Conservation (phyloP, 1,140 invertebrate species). For the Drosophila triauraria region DNA sequence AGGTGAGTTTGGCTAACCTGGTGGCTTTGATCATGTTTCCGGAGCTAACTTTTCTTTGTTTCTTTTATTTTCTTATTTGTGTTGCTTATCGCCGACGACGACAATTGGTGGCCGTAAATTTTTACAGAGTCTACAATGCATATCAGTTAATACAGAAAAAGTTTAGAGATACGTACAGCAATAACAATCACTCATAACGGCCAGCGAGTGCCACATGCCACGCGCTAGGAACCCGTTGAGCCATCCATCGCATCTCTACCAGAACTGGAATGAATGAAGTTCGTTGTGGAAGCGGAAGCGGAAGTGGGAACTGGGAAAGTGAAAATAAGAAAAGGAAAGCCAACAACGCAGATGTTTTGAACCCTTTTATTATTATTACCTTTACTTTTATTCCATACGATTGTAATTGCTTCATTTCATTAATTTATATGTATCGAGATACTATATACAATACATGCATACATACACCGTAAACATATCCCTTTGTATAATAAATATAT, state of each 20-base stretch:
- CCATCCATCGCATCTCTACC: slow-evolving; percentile 46
- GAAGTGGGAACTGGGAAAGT: not conserved
- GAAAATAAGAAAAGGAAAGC: slow-evolving; percentile 27
- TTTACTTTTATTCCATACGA: slow-evolving; percentile 72
- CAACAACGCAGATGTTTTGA: slow-evolving; percentile 59
- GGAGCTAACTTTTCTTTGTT: slow-evolving; percentile 40
- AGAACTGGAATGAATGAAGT: slow-evolving; percentile 33
- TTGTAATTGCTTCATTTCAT: slow-evolving; percentile 83
- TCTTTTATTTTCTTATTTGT: slow-evolving; percentile 9
- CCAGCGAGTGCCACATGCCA: slow-evolving; percentile 12
- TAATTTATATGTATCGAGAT: slow-evolving; percentile 74
- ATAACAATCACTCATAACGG: slow-evolving; percentile 72
- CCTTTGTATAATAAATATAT: slow-evolving; percentile 60
- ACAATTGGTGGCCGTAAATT: slow-evolving; percentile 41
- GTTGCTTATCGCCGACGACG: slow-evolving; percentile 25
- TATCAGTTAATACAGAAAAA: slow-evolving; percentile 90
- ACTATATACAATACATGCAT: slow-evolving; percentile 68
- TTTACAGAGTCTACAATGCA: slow-evolving; percentile 87
- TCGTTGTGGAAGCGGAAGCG: not conserved
- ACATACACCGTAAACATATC: slow-evolving; percentile 62
- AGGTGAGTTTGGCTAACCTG: slow-evolving; percentile 46
- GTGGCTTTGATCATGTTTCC: not conserved
- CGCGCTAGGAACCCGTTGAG: slow-evolving; percentile 1
- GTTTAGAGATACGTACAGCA: slow-evolving; percentile 89
- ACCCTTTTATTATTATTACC: slow-evolving; percentile 67